Evolutionary conservation across 2,888 invertebrate species (phyloP), one percentile per base, ranked within the genome.

Genomic region (Erebia epiphron): DNA sequence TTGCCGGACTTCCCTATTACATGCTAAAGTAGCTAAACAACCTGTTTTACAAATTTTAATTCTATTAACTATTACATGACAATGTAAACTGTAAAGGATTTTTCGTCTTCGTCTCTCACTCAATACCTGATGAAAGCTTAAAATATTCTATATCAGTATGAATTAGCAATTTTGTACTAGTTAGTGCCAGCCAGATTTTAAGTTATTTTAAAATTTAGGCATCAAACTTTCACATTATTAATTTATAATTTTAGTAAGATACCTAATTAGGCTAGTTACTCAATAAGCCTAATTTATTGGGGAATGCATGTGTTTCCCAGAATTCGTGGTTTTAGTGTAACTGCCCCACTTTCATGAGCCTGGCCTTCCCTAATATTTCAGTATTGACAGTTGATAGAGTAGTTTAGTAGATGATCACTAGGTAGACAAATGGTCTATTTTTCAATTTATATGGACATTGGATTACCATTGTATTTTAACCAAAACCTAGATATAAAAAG

Each of bases 201-300:
- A 35, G 35, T 7, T 35, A 7, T 35, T 35, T 35, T 35, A 35
- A 35, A 7, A 35, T 35, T 35, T 35, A 35, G 35, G 35, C 35
- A 35, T 35, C 7, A 35, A 35, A 35, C 35, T 35, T 35, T 35
- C 7, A 35, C 1, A 46, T 46, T 46, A 13, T 46, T 46, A 4
- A 43, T 43, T 43, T 43, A 43, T 11, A 46, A 46, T 46, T 13
- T 46, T 13, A 43, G 50, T 50, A n/a, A n/a, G 8, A 50, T 21
- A 18, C 11, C 54, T 76, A 73, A 78, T 80, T 79, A 80, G 72
- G 78, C 79, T 79, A 72, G 74, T 79, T 83, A 35, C 35, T 35
- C 35, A 73, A 78, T 80, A 79, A 80, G 72, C 79, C 80, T 79
- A 72, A 75, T 79, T 83, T 86, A 86, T 86, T 86, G 79, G 72